Conservation (phyloP, 2,888 invertebrate genomes). For the Caenorhabditis sulstoni region DNA sequence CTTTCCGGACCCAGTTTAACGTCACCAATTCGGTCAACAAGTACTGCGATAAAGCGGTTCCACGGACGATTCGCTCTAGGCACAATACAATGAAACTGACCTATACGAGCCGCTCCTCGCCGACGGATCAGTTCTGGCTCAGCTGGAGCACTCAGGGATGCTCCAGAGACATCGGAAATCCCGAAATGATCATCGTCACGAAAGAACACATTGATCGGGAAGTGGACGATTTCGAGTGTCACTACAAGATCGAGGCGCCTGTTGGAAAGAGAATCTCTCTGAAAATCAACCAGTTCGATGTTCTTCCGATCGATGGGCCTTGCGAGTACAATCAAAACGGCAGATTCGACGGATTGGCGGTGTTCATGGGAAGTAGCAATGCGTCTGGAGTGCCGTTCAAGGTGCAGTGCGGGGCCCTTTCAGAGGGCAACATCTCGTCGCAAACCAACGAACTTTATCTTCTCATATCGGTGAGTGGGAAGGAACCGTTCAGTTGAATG, state of each 20-base stretch:
- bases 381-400: conserved; percentile 66
- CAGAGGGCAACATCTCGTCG: conserved; percentile 43
- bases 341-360: conserved; percentile 59
- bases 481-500: too few species aligned
- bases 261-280: conserved; percentile 62
- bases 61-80: conserved; percentile 53
- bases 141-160: conserved; percentile 77
- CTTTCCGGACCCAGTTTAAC: conserved; percentile 39
- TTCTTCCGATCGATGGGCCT: conserved; percentile 36
- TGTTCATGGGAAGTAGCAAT: conserved; percentile 67
- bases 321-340: conserved; percentile 47
- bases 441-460: conserved; percentile 72
- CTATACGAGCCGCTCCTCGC: conserved; percentile 57
- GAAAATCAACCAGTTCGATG: conserved; percentile 48
- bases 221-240: conserved; percentile 68
- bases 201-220: conserved; percentile 61
- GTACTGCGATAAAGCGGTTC: conserved; percentile 49
- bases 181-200: conserved; percentile 55
- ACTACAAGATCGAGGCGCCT: conserved; percentile 67
- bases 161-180: conserved; percentile 68
- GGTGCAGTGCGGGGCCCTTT: conserved; percentile 50
- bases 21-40: conserved; percentile 47
- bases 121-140: conserved; percentile 78
- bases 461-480: conserved; percentile 56
- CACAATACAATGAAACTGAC: conserved; percentile 66